Percentiles rank a stretch among this genome's conserved stretches.
phyloP scores from a whole-genome alignment of 2,888 invertebrate genomes.

The Drosophila mayaguana region DNA sequence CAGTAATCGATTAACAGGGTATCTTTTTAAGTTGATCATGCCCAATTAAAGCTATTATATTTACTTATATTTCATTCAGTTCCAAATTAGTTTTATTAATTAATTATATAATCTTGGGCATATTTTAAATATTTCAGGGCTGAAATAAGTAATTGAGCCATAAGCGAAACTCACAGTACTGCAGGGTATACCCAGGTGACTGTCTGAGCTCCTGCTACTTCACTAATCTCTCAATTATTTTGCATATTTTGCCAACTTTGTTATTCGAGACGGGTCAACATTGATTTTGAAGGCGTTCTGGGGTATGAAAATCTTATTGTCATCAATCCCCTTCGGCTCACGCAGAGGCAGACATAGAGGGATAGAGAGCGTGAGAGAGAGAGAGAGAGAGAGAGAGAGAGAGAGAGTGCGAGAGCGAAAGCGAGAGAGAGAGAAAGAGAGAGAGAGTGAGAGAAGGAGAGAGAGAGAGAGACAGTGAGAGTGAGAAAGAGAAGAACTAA shows the following conservation, averaged over 20 bases:
- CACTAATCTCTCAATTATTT: constrained; percentile 1
- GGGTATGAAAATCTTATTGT: background rate
- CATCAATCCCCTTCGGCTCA: background rate
- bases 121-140: background rate
- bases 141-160: background rate
- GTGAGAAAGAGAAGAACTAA: background rate
- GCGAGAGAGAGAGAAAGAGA: no score
- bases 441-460: background rate
- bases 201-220: background rate
- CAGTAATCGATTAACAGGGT: no score
- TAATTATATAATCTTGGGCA: background rate
- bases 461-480: background rate
- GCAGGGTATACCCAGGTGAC: background rate
- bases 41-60: no score
- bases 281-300: background rate
- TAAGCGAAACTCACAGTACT: background rate
- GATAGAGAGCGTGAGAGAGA: no score
- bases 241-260: background rate
- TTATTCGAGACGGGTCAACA: background rate
- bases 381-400: no score
- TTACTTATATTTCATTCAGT: no score
- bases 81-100: background rate
- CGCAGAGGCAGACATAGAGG: background rate
- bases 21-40: no score
- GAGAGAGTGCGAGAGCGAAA: no score